Evolutionary conservation across 2,797 vertebrate species (phyloP).

Genomic region (Cynopterus sphinx): DNA sequence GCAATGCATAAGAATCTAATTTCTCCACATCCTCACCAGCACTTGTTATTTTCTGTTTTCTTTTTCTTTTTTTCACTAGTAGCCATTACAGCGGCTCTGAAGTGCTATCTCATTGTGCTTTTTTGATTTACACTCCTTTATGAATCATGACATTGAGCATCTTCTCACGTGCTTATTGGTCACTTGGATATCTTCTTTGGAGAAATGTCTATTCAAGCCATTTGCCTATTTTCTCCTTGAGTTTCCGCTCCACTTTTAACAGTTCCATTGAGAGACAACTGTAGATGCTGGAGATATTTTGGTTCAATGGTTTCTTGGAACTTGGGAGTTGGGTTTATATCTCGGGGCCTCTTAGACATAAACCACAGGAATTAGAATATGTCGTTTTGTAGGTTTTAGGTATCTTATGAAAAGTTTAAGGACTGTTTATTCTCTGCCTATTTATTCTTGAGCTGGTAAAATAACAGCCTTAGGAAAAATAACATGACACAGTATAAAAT

Average conservation of each 20-base stretch:
- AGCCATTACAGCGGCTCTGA: background rate
- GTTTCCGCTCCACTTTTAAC: background rate
- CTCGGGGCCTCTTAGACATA: background rate
- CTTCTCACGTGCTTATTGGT: background rate
- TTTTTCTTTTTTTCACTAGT: background rate
- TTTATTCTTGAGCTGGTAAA: background rate
- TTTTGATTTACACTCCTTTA: background rate
- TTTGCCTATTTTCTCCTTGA: background rate
- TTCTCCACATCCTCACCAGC: background rate
- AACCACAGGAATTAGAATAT: background rate
- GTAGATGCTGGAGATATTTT: background rate
- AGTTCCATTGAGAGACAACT: background rate
- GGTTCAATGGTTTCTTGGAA: background rate
- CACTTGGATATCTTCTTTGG: background rate
- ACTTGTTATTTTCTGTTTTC: background rate
- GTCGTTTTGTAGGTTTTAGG: background rate
- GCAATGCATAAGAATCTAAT: background rate
- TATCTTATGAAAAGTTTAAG: background rate
- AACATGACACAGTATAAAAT: background rate
- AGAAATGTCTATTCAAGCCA: background rate
- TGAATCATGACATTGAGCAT: background rate
- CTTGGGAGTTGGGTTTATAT: background rate
- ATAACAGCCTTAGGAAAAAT: background rate
- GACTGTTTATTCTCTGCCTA: background rate
- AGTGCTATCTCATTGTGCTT: background rate